A percentile compares a stretch with the other conserved stretches of the same genome.
phyloP scores from a whole-genome alignment of 1,140 invertebrate genomes.

The Pogonomyrmex californicus region DNA sequence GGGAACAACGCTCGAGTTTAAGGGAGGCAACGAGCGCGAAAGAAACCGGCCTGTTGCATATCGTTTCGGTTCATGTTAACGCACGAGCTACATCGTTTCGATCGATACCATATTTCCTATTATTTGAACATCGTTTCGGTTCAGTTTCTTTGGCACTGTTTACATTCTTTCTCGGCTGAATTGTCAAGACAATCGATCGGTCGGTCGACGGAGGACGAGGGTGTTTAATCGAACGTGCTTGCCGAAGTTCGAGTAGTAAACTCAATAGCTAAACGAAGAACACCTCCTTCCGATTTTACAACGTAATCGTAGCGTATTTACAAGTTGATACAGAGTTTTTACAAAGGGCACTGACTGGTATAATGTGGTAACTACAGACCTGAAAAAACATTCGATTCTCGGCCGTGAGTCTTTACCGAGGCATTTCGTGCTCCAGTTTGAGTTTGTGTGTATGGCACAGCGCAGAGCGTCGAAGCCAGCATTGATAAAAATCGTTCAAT shows the following conservation, averaged over 20 bases:
- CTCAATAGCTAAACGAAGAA: constrained; percentile 48
- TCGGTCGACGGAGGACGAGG: constrained; percentile 40
- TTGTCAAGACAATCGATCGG: constrained; percentile 30
- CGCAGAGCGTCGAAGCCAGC: neutral
- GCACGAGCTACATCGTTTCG: constrained; percentile 41
- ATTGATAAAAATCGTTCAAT: neutral
- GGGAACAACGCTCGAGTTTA: constrained; percentile 33
- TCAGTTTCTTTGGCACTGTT: constrained; percentile 69
- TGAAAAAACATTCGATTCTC: constrained; percentile 34
- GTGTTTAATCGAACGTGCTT: constrained; percentile 39
- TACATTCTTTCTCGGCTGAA: constrained; percentile 34
- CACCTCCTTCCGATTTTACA: constrained; percentile 25
- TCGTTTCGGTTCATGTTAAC: constrained; percentile 46
- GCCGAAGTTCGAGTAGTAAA: neutral
- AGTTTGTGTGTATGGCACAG: constrained; percentile 69
- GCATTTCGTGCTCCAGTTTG: constrained; percentile 45
- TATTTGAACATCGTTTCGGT: constrained; percentile 17
- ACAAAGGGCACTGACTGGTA: constrained; percentile 65
- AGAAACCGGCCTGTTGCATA: constrained; percentile 59
- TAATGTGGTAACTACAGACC: constrained; percentile 65
- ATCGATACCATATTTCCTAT: constrained; percentile 33
- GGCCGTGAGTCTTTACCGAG: constrained; percentile 36
- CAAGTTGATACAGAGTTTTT: constrained; percentile 26
- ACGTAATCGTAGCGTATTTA: constrained; percentile 45
- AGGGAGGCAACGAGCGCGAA: constrained; percentile 38